These are phyloP conservation scores for Carcharodon carcharias DNA, from an alignment of 2,797 vertebrate species.

Conservation along the genomic window DNA sequence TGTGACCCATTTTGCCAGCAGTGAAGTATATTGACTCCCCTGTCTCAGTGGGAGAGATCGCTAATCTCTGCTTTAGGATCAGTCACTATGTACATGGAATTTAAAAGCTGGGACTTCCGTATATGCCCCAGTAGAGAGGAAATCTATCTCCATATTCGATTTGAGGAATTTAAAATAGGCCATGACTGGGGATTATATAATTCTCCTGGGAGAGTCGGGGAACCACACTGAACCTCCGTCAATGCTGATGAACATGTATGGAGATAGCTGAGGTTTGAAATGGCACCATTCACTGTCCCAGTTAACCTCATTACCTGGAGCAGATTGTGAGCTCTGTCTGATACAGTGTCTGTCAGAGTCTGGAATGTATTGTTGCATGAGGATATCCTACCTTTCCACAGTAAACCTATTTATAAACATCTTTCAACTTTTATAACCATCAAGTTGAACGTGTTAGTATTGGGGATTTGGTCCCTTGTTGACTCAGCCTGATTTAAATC, in stretches of 20 bases:
- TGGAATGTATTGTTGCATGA: not conserved
- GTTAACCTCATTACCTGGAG: too few species aligned
- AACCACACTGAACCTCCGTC: not conserved
- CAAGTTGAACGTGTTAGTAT: not conserved
- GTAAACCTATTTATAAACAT: not conserved
- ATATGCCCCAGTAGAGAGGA: too few species aligned
- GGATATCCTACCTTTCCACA: not conserved
- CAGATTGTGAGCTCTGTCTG: not conserved
- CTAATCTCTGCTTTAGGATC: not conserved
- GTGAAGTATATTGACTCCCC: not conserved
- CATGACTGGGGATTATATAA: not conserved
- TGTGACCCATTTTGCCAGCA: not conserved
- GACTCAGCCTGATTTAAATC: not conserved
- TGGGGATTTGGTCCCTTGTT: not conserved
- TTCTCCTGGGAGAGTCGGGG: not conserved
- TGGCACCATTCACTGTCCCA: not conserved
- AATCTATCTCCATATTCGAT: not conserved
- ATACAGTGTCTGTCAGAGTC: not conserved
- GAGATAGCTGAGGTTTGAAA: not conserved
- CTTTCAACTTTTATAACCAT: not conserved
- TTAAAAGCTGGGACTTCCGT: not conserved
- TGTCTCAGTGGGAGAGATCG: not conserved
- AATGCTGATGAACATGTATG: not conserved
- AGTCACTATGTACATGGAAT: not conserved
- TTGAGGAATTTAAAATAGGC: not conserved